Evolutionary conservation across 1,140 invertebrate species (phyloP).

Genomic region (Cherax destructor): DNA sequence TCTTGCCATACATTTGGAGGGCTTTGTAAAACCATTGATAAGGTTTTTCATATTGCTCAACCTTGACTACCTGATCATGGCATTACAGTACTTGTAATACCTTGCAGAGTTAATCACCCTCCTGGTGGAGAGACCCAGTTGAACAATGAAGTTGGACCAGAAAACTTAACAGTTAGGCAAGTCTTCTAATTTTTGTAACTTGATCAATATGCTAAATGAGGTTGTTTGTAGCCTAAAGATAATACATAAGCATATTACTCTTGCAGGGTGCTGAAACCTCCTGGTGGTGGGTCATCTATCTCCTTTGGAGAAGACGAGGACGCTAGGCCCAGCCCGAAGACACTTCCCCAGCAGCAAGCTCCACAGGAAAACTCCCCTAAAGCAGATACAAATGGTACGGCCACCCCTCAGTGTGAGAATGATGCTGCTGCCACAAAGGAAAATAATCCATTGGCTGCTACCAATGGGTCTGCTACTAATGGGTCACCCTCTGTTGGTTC

Average conservation of each 20-base stretch:
- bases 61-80: not conserved
- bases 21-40: no score
- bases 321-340: not conserved
- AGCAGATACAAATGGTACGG: constrained; percentile 55
- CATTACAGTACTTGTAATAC: not conserved
- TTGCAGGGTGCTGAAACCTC: constrained; percentile 61
- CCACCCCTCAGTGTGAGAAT: constrained; percentile 25
- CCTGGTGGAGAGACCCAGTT: constrained; percentile 47
- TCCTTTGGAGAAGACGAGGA: constrained; percentile 40
- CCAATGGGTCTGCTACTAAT: constrained; percentile 26
- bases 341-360: constrained; percentile 12
- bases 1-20: no score
- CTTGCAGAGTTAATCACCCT: constrained; percentile 57
- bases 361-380: constrained; percentile 6
- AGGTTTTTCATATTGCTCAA: no score
- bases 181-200: not conserved
- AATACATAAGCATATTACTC: not conserved
- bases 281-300: constrained; percentile 60
- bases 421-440: constrained; percentile 19
- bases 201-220: not conserved
- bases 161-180: constrained; percentile 45
- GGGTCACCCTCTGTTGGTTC: not conserved
- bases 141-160: constrained; percentile 13
- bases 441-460: constrained; percentile 7
- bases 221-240: not conserved